These are phyloP conservation scores for Noturus placidus DNA, from an alignment of 2,113 vertebrate species.

Conservation along the genomic window DNA sequence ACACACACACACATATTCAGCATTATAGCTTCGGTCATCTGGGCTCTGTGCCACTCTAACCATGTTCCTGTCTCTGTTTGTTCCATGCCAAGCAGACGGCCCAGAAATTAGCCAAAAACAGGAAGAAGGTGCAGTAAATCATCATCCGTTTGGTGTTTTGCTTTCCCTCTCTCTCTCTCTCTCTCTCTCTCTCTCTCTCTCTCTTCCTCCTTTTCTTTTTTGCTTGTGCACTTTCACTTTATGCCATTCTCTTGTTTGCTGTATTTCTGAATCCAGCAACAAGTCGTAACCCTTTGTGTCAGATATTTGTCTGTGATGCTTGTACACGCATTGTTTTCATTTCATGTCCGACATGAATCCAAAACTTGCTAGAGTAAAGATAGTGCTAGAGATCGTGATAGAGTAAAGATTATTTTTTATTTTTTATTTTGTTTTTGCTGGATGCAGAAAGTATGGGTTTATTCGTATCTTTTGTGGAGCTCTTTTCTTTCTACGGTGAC, in stretches of 20 bases:
- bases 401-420: not conserved
- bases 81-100: constrained; percentile 96
- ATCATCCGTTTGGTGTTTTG: constrained; percentile 69
- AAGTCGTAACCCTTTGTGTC: constrained; percentile 50
- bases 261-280: constrained; percentile 88
- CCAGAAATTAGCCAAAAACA: constrained; percentile 98
- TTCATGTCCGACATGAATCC: constrained; percentile 64
- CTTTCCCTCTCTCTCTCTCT: constrained; percentile 20
- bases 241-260: constrained; percentile 62
- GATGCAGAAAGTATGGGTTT: constrained; percentile 60
- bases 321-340: constrained; percentile 69
- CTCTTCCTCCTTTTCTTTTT: constrained; percentile 57
- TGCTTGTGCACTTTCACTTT: constrained; percentile 66
- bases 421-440: constrained; percentile 51
- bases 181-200: constrained; percentile 18
- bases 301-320: constrained; percentile 63
- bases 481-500: constrained; percentile 35
- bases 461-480: constrained; percentile 24
- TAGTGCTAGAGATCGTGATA: no score
- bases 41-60: constrained; percentile 76
- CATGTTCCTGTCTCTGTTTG: constrained; percentile 89
- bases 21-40: constrained; percentile 25
- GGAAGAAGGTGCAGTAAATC: constrained; percentile 96
- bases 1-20: not conserved
- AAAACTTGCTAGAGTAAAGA: not conserved